Evolutionary conservation across 2,888 invertebrate genomes (phyloP).

Genomic region (Noctuana brunneofusca): DNA sequence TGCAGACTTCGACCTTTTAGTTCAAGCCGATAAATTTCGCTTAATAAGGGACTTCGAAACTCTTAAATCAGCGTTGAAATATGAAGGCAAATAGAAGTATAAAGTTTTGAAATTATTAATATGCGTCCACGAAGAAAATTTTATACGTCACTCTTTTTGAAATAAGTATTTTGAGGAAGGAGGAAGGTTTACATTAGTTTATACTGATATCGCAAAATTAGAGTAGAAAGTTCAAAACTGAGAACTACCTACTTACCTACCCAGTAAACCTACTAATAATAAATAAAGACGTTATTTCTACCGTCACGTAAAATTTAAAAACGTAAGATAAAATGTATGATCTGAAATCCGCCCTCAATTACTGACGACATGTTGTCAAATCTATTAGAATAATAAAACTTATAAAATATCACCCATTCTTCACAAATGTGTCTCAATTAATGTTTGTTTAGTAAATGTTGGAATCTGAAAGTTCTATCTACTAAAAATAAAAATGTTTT

Average conservation of each 20-base stretch:
- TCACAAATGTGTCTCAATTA: background rate
- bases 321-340: too few species aligned
- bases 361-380: background rate
- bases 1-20: slow-evolving; percentile 25
- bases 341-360: slow-evolving; percentile 2
- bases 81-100: slow-evolving; percentile 20
- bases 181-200: too few species aligned
- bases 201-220: too few species aligned
- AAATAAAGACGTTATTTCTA: too few species aligned
- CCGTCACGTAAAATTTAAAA: too few species aligned
- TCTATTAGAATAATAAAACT: background rate
- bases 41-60: slow-evolving; percentile 26
- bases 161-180: too few species aligned
- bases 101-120: slow-evolving; percentile 26
- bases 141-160: too few species aligned
- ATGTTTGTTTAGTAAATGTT: background rate
- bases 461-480: background rate
- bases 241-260: too few species aligned
- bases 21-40: slow-evolving; percentile 22
- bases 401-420: background rate
- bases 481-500: slow-evolving; percentile 1
- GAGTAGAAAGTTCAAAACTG: too few species aligned
- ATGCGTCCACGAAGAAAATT: background rate
- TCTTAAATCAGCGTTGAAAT: slow-evolving; percentile 26
- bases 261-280: too few species aligned